Evolutionary conservation across 2,888 invertebrate species (phyloP).

Genomic region (Crioceris asparagi): DNA sequence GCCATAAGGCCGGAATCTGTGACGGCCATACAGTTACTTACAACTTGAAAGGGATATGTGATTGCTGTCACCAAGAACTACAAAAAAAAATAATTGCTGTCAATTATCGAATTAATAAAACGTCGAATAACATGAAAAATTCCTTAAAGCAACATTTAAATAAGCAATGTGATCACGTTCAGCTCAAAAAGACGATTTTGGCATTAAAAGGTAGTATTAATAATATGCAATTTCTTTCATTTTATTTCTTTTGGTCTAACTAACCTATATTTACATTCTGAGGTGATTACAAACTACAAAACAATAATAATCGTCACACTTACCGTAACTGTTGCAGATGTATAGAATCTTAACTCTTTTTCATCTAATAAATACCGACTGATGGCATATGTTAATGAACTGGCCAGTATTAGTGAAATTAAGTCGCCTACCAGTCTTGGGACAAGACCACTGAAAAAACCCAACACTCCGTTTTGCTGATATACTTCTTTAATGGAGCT

Average conservation of each 20-base stretch:
- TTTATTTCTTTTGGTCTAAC: too few species aligned
- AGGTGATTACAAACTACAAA: too few species aligned
- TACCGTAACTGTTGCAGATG: slow-evolving; percentile 47
- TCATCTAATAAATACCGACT: slow-evolving; percentile 74
- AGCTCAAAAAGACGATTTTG: too few species aligned
- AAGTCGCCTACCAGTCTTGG: slow-evolving; percentile 81
- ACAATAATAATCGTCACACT: slow-evolving; percentile 24
- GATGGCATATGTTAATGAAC: slow-evolving; percentile 61
- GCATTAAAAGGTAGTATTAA: too few species aligned
- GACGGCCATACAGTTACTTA: slow-evolving; percentile 84
- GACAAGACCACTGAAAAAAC: slow-evolving; percentile 79
- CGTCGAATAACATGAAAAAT: too few species aligned
- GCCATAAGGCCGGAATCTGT: slow-evolving; percentile 70
- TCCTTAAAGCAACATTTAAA: too few species aligned
- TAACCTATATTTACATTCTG: too few species aligned
- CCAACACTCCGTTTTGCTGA: slow-evolving; percentile 72
- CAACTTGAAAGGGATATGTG: slow-evolving; percentile 88
- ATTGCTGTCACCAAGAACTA: slow-evolving; percentile 71
- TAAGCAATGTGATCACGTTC: too few species aligned
- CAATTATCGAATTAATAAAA: too few species aligned
- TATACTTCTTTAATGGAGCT: slow-evolving; percentile 73
- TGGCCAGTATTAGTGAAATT: slow-evolving; percentile 66
- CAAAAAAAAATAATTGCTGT: slow-evolving; percentile 16
- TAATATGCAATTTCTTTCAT: too few species aligned
- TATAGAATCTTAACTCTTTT: slow-evolving; percentile 48